A percentile compares a stretch with the other conserved stretches of the same genome.
Conservation (phyloP, 2,888 invertebrate genomes). For the Diaperis boleti region DNA sequence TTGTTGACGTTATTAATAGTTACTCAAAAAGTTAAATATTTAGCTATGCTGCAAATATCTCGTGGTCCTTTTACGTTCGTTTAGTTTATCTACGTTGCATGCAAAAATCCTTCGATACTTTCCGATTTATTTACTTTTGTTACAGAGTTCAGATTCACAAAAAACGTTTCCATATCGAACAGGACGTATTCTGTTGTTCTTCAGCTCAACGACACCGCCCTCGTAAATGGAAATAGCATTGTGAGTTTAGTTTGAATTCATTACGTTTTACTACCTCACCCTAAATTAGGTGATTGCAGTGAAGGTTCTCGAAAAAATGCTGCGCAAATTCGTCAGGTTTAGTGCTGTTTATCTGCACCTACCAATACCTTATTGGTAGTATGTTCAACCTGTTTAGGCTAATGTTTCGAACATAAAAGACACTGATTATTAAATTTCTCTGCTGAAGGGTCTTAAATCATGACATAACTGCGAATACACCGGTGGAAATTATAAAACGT, state of each 20-base stretch:
- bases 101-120: too few relatives aligned
- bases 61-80: too few relatives aligned
- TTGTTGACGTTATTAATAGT: too few relatives aligned
- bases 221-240: constrained; percentile 54
- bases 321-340: constrained; percentile 9
- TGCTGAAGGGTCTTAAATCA: too few relatives aligned
- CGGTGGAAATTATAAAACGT: too few relatives aligned
- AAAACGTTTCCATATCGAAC: constrained; percentile 54
- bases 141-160: constrained; percentile 58
- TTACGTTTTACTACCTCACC: constrained; percentile 9
- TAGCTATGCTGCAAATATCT: too few relatives aligned
- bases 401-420: background rate
- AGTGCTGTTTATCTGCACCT: constrained; percentile 1
- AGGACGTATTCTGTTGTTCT: constrained; percentile 69
- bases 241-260: constrained; percentile 47
- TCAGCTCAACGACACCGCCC: constrained; percentile 69
- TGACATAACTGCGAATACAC: too few relatives aligned
- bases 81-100: too few relatives aligned
- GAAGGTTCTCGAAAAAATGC: constrained; percentile 8
- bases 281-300: constrained; percentile 17
- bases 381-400: too few relatives aligned
- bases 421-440: too few relatives aligned
- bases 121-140: constrained; percentile 40
- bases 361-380: constrained; percentile 4
- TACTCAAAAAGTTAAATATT: too few relatives aligned